Evolutionary conservation across 2,797 vertebrate species (phyloP).

Genomic region (Mareca strepera): DNA sequence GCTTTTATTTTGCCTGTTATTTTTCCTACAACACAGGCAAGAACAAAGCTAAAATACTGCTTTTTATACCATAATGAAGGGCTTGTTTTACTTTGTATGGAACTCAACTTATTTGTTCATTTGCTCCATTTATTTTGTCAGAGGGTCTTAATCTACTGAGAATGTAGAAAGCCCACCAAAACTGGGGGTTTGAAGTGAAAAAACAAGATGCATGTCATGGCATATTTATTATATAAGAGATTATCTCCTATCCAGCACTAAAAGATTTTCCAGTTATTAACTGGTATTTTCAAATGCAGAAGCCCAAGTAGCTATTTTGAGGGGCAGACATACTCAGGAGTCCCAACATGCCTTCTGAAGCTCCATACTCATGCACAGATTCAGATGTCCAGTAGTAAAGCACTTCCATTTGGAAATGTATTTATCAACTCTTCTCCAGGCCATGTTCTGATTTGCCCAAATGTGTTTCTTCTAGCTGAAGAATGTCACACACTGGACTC

Average conservation of each 20-base stretch:
- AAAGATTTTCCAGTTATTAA: not conserved
- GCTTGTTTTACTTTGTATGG: not conserved
- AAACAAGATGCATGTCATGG: not conserved
- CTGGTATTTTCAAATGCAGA: not conserved
- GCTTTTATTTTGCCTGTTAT: not conserved
- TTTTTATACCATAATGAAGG: not conserved
- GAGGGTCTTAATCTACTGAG: not conserved
- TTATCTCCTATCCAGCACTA: not conserved
- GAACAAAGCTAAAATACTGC: not conserved
- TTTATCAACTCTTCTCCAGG: not conserved
- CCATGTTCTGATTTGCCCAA: not conserved
- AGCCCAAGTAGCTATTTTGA: not conserved
- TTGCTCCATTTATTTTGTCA: not conserved
- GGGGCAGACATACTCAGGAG: not conserved
- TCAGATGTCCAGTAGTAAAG: not conserved
- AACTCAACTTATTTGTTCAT: not conserved
- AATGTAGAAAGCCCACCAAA: not conserved
- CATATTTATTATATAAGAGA: not conserved
- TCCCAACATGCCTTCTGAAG: not conserved
- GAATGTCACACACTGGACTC: not conserved
- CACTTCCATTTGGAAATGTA: not conserved
- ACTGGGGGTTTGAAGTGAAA: not conserved
- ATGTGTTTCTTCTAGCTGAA: not conserved
- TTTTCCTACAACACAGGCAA: not conserved
- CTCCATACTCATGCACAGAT: not conserved